Base-by-base conservation (phyloP, 1,140 invertebrate genomes). In the Helicoverpa zea region DNA sequence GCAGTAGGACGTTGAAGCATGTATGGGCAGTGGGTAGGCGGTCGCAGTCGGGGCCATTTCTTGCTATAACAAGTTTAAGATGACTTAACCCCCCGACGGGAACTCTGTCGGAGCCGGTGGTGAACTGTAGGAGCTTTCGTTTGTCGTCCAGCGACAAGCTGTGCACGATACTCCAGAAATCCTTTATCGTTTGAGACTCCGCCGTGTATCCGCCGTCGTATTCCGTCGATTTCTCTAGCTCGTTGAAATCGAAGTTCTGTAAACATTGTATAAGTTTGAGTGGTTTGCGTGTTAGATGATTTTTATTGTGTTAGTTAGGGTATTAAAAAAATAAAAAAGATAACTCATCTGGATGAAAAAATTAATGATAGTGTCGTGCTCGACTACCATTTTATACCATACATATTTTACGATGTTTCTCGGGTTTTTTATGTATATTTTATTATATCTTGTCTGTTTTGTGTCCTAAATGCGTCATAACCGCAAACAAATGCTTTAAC, bases 91-190 rank as follows among this genome's bases (percentile, higher is more conserved):
- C 99, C 14, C 98, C 97, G 4, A 99, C 98, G 0, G 99, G 99
- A 35, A 99, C 98, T 79, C 99, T 95, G 94, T 99, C 98, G 75
- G 98, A 98, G 52, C 99, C 99, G 0, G 98, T 99, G 0, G 99
- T 97, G 89, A 99, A 99, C 87, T 99, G 97, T 58, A 99, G 96
- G 79, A 99, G 97, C 89, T 98, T 98, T 72, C 98, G 96, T 94
- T 99, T 99, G 82, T 98, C 97, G 87, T 98, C 97, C 2, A 97
- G 84, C 0, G 97, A 95, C 63, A 99, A 95, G 23, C 97, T 96
- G 91, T 99, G 98, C n/a, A 99, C 99, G 35, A 99, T 97, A 81
- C 97, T 97, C 99, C 99, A 99, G 92, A 99, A 99, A 88, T 98
- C 96, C 87, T 97, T 96, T 72, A 99, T 98, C 0, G 98, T 97